These are phyloP conservation scores for Mesitornis unicolor DNA, from an alignment of 2,113 vertebrate genomes.

Conservation along the genomic window DNA sequence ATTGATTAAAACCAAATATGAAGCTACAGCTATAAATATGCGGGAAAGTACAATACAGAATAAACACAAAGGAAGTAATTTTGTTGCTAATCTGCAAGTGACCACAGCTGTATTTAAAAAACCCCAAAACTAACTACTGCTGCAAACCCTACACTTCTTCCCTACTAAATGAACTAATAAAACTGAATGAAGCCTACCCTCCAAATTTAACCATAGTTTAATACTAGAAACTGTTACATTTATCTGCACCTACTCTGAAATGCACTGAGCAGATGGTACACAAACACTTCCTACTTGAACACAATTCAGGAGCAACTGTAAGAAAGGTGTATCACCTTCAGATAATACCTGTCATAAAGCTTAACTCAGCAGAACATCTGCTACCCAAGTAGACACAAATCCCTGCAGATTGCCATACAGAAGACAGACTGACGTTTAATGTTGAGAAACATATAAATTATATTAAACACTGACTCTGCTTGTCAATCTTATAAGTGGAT, in stretches of 20 bases:
- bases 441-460: background rate
- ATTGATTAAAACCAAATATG: background rate
- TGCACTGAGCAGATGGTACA: background rate
- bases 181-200: too few relatives aligned
- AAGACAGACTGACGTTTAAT: background rate
- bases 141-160: background rate
- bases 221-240: background rate
- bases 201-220: background rate
- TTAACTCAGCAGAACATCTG: background rate
- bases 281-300: background rate
- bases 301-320: background rate
- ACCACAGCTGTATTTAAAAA: background rate
- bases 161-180: background rate
- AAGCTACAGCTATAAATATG: background rate
- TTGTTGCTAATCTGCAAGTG: background rate
- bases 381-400: background rate
- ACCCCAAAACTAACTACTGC: too few relatives aligned
- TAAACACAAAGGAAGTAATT: background rate
- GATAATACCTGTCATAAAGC: background rate
- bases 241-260: background rate
- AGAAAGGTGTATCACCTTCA: background rate
- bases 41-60: background rate
- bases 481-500: fast-evolving
- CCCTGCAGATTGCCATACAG: background rate
- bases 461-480: background rate